A percentile compares a stretch with the other conserved stretches of the same genome.
Conservation (phyloP, 2,113 vertebrate genomes). For the Oostethus manadensis region DNA sequence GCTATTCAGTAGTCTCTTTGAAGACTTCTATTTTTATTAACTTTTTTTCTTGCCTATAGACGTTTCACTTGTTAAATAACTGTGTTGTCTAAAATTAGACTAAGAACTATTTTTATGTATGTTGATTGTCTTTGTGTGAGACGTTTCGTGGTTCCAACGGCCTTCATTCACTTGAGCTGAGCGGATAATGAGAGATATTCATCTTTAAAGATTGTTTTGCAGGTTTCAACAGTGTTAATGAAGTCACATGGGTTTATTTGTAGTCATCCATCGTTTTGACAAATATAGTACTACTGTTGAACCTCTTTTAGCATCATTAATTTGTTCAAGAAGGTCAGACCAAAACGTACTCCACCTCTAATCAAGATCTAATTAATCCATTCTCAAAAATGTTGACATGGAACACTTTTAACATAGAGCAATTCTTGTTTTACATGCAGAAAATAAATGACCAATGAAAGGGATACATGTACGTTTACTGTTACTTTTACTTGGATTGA, state of each 20-base stretch:
- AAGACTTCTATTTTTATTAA: not conserved
- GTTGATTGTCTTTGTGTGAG: conserved; percentile 1
- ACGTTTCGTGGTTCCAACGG: conserved; percentile 4
- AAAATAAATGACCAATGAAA: too few species aligned
- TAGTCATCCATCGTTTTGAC: too few species aligned
- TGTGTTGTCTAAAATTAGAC: conserved; percentile 9
- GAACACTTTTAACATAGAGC: too few species aligned
- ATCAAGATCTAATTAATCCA: too few species aligned
- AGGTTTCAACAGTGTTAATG: not conserved
- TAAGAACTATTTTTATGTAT: not conserved
- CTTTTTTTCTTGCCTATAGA: not conserved
- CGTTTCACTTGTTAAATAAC: not conserved
- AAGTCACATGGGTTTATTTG: not conserved
- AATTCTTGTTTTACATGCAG: too few species aligned
- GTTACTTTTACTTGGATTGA: too few species aligned
- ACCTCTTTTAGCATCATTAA: too few species aligned
- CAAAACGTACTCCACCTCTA: too few species aligned
- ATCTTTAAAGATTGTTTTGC: not conserved
- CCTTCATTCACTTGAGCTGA: conserved; percentile 24
- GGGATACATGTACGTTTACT: too few species aligned
- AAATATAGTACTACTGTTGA: too few species aligned
- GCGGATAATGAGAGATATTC: not conserved
- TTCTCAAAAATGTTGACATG: too few species aligned
- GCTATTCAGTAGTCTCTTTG: not conserved
- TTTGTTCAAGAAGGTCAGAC: too few species aligned